A percentile compares a stretch with the other conserved stretches of the same genome.
These are phyloP conservation scores for Cnemophilus loriae DNA, from an alignment of 2,113 vertebrate genomes.

Conservation along the genomic window DNA sequence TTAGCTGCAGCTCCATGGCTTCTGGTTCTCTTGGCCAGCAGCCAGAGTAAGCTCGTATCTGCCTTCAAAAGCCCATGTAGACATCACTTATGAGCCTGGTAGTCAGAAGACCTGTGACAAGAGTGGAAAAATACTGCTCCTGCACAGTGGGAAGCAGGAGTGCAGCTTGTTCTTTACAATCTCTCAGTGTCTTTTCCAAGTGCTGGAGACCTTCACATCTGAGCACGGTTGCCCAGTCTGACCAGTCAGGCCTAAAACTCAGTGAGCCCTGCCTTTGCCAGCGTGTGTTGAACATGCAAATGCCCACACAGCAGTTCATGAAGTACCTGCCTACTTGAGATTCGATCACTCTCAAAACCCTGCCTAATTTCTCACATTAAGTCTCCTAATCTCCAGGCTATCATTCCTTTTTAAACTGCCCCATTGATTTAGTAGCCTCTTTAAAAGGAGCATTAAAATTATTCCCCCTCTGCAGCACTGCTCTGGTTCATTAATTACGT, in stretches of 20 bases:
- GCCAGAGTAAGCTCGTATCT: slow-evolving; percentile 59
- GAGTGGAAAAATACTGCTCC: slow-evolving; percentile 59
- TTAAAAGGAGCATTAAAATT: slow-evolving; percentile 30
- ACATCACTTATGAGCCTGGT: slow-evolving; percentile 26
- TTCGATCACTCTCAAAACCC: neutral
- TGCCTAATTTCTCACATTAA: neutral
- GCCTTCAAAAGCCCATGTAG: slow-evolving; percentile 55
- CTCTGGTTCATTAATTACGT: slow-evolving; percentile 48
- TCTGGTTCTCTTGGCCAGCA: slow-evolving; percentile 43
- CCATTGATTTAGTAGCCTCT: slow-evolving; percentile 46
- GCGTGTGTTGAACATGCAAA: neutral
- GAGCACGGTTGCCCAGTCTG: neutral
- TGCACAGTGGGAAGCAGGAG: neutral
- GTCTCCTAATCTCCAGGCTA: slow-evolving; percentile 35
- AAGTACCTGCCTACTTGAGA: neutral
- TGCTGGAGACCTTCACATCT: neutral
- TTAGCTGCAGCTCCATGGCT: slow-evolving; percentile 56
- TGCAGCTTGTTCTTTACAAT: neutral
- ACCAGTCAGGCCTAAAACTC: neutral
- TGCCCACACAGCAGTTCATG: neutral
- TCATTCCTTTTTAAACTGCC: slow-evolving; percentile 34
- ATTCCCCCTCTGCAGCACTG: slow-evolving; percentile 7
- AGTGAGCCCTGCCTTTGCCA: neutral
- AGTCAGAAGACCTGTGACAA: slow-evolving; percentile 38
- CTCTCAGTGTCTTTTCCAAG: neutral